Conservation (phyloP, 2,888 invertebrate genomes). For the Meandrusa payeni region DNA sequence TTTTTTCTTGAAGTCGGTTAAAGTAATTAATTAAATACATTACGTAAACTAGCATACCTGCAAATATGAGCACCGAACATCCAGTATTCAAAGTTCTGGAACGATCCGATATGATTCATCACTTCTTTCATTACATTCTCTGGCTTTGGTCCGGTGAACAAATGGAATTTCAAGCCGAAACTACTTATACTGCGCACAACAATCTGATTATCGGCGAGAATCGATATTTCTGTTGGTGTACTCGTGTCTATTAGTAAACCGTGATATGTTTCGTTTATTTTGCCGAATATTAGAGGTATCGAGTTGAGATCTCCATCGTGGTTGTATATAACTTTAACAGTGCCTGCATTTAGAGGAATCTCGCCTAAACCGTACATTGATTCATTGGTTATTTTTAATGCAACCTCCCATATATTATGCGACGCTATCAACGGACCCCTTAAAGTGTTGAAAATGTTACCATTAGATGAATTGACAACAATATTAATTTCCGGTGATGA, state of each 20-base stretch:
- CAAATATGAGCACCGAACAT: slow-evolving; percentile 71
- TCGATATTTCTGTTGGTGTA: slow-evolving; percentile 77
- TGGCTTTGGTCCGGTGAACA: slow-evolving; percentile 65
- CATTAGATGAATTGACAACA: slow-evolving; percentile 43
- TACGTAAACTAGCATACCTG: no score
- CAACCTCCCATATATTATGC: slow-evolving; percentile 82
- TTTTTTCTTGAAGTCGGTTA: no score
- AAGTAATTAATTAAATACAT: no score
- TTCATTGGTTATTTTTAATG: slow-evolving; percentile 74
- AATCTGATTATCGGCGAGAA: slow-evolving; percentile 75
- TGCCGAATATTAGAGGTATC: slow-evolving; percentile 76
- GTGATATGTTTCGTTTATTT: slow-evolving; percentile 74
- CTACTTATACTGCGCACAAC: slow-evolving; percentile 77
- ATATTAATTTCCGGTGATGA: slow-evolving; percentile 54
- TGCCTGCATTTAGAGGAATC: slow-evolving; percentile 54
- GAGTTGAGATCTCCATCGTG: slow-evolving; percentile 62
- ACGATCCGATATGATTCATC: slow-evolving; percentile 42
- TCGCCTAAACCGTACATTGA: slow-evolving; percentile 80
- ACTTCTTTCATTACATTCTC: slow-evolving; percentile 62
- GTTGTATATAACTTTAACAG: slow-evolving; percentile 67
- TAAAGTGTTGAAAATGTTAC: slow-evolving; percentile 72
- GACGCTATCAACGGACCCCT: slow-evolving; percentile 82
- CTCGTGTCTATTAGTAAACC: slow-evolving; percentile 76
- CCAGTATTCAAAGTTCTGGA: slow-evolving; percentile 59
- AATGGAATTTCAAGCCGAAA: slow-evolving; percentile 57